These are phyloP conservation scores for Jaculus jaculus DNA, from an alignment of 2,113 vertebrate species.

Conservation along the genomic window DNA sequence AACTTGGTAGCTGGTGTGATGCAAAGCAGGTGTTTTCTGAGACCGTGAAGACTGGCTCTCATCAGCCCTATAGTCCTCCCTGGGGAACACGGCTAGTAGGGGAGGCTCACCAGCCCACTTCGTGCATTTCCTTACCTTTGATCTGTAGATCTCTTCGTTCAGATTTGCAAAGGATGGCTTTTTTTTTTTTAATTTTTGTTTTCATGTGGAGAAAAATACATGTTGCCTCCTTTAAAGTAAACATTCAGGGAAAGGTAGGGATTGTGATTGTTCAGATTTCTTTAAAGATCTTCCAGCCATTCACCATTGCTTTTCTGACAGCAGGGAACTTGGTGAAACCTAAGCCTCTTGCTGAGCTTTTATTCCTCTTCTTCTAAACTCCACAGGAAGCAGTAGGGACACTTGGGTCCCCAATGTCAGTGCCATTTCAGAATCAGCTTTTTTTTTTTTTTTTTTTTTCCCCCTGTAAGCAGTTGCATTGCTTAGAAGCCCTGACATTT, in stretches of 20 bases:
- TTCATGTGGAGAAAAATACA: conserved; percentile 77
- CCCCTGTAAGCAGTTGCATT: conserved; percentile 50
- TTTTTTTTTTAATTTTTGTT: conserved; percentile 61
- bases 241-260: conserved; percentile 61
- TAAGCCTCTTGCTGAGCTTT: conserved; percentile 70
- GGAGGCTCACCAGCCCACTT: neutral
- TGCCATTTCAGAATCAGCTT: conserved; percentile 64
- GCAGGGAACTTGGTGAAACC: conserved; percentile 75
- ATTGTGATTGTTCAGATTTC: conserved; percentile 73
- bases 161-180: conserved; percentile 36
- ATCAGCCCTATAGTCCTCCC: neutral
- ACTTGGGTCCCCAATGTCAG: conserved; percentile 61
- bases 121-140: neutral
- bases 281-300: conserved; percentile 73
- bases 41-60: neutral
- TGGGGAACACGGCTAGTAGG: neutral
- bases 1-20: conserved; percentile 47
- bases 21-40: conserved; percentile 38
- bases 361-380: conserved; percentile 74
- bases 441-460: conserved; percentile 62
- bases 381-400: conserved; percentile 76
- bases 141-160: neutral
- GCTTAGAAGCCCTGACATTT: conserved; percentile 36
- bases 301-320: conserved; percentile 74
- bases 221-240: conserved; percentile 72